phyloP scores from a whole-genome alignment of 2,888 invertebrate genomes.

The Apodemia hepburni region DNA sequence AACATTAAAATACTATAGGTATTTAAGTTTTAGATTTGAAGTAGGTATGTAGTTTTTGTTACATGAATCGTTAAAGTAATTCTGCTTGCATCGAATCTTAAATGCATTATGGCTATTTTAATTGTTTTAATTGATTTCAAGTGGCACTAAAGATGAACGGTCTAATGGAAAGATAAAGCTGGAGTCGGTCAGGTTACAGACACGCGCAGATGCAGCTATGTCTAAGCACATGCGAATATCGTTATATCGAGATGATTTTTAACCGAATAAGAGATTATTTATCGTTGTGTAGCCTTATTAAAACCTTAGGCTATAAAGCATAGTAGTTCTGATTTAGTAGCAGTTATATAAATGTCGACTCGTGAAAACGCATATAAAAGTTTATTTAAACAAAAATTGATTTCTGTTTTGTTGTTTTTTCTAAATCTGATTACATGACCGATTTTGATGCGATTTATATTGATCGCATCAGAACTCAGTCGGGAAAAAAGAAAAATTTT shows the following conservation, averaged over 20 bases:
- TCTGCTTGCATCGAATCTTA: conserved; percentile 33
- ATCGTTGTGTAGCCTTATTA: background rate
- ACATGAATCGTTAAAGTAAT: conserved; percentile 5
- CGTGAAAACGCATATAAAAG: no score
- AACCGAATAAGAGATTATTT: background rate
- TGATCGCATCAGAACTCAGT: no score
- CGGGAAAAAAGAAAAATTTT: no score
- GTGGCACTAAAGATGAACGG: conserved; percentile 42
- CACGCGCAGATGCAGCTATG: conserved; percentile 31
- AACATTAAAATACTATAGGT: no score
- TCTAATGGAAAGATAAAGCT: conserved; percentile 35
- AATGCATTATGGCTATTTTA: conserved; percentile 45
- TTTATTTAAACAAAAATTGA: no score
- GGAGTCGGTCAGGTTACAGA: conserved; percentile 33
- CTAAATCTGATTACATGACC: no score
- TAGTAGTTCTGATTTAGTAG: no score
- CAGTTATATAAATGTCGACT: no score
- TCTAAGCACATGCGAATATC: background rate
- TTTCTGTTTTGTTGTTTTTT: no score
- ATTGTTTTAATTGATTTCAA: conserved; percentile 59
- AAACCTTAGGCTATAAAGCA: no score
- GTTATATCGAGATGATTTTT: background rate
- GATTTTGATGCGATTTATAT: no score
- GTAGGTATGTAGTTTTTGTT: background rate
- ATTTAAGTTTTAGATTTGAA: conserved; percentile 3